phyloP scores from a whole-genome alignment of 1,140 invertebrate genomes.

The Drosophila obscura region DNA sequence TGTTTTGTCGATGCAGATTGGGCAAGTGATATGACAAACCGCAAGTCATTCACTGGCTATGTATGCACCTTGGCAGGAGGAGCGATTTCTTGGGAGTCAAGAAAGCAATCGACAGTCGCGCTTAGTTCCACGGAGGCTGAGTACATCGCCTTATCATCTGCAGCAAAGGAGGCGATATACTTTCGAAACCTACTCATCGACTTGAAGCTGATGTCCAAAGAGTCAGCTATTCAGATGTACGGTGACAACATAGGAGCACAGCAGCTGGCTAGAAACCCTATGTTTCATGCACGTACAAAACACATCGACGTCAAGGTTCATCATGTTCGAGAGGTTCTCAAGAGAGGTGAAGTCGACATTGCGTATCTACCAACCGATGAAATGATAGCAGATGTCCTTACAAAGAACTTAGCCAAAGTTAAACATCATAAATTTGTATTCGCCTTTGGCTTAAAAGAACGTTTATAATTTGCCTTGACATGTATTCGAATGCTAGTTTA shows the following conservation, averaged over 20 bases:
- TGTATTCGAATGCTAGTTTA: too few relatives aligned
- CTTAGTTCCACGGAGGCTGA: constrained; percentile 4
- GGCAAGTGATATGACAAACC: constrained; percentile 2
- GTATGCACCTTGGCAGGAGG: constrained; percentile 2
- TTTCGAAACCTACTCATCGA: background rate
- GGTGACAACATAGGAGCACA: background rate
- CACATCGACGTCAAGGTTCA: background rate
- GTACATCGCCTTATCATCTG: constrained; percentile 9
- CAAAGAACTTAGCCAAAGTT: too few relatives aligned
- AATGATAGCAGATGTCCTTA: too few relatives aligned
- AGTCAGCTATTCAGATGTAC: background rate
- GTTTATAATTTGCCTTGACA: too few relatives aligned
- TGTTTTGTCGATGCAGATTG: constrained; percentile 7
- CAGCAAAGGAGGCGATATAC: constrained; percentile 10
- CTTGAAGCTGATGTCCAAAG: background rate
- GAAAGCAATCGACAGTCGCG: background rate
- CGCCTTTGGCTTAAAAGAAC: too few relatives aligned
- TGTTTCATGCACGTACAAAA: background rate
- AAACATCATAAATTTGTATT: too few relatives aligned
- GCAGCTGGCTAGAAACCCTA: background rate
- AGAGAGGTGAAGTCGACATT: background rate
- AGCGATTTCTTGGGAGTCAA: constrained; percentile 2
- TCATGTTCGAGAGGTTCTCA: background rate
- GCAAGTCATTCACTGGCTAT: constrained; percentile 17
- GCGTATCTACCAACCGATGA: too few relatives aligned